Base-by-base conservation (phyloP, 2,113 vertebrate species). In the Scolopax mira region DNA sequence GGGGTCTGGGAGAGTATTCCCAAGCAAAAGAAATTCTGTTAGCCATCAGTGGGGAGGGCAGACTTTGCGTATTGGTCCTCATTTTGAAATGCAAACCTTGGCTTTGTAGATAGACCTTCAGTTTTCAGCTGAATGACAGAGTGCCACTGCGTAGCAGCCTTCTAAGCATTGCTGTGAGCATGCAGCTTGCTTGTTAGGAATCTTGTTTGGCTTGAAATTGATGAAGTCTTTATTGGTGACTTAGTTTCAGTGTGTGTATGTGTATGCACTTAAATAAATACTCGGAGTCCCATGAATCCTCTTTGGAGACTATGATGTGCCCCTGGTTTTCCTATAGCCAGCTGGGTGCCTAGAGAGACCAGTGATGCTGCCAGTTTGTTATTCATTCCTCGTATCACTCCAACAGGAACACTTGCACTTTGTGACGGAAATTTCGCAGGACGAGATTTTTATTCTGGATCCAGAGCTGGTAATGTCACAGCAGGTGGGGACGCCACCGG, bases 371-470 rank as follows among this genome's bases (percentile, higher is more conserved):
- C 27, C 60, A 46, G 73, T 85, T 91, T 37, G 22, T 65, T 37
- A 48, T 39, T 57, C 35, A 39, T 33, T 84, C 37, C 64, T 83
- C 78, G 28, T 97, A 84, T 91, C 84, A 35, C 79, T 67, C 69
- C 23, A 89, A 87, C 81, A 99, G 99, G 99, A 99, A 98, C 99
- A 99, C 96, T 98, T 99, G 85, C 99, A 99, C 98, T 99, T 99
- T 97, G 99, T 99, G 97, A 99, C 99, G 3, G 99, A 99, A 97
- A 99, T 99, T 96, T 99, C 99, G 83, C 99, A 99, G 90, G 99
- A 99, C 28, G 99, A 99, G 97, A 98, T 99, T 88, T 99, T 99
- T 92, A 99, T 99, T 97, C 97, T 99, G 97, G 99, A 99, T 95
- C 99, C 99, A 49, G 99, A 99, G 95, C 96, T 97, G 74, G 98